A percentile compares a stretch with the other conserved stretches of the same genome.
These are phyloP conservation scores for Apis florea DNA, from an alignment of 1,140 invertebrate genomes.

Conservation along the genomic window DNA sequence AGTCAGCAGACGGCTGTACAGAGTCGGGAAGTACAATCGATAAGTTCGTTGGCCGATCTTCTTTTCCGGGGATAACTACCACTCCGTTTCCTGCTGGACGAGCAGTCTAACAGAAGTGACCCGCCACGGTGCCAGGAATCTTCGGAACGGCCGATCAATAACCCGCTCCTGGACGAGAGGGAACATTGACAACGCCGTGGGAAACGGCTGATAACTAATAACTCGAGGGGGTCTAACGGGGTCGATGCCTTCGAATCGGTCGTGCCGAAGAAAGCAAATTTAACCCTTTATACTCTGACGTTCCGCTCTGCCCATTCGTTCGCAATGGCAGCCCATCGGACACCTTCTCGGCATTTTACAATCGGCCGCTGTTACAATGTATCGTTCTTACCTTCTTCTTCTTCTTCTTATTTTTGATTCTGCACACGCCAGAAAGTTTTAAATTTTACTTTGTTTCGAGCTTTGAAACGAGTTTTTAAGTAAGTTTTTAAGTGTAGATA, in stretches of 20 bases:
- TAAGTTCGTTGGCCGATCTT: conserved; percentile 65
- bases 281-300: conserved; percentile 21
- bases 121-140: conserved; percentile 65
- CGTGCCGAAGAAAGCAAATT: conserved; percentile 54
- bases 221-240: conserved; percentile 23
- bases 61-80: conserved; percentile 57
- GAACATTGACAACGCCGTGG: conserved; percentile 28
- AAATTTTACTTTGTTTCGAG: background rate
- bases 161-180: conserved; percentile 45
- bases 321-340: too few relatives aligned
- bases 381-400: background rate
- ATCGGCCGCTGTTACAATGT: conserved; percentile 18
- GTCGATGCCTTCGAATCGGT: conserved; percentile 1
- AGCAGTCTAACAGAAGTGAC: conserved; percentile 64
- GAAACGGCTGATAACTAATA: conserved; percentile 30
- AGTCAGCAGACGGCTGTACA: conserved; percentile 52
- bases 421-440: background rate
- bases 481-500: too few relatives aligned
- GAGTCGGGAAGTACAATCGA: conserved; percentile 57
- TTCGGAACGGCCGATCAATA: conserved; percentile 69
- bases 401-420: conserved; percentile 12
- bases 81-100: conserved; percentile 65
- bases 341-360: too few relatives aligned
- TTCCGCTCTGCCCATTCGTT: too few relatives aligned
- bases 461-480: background rate